Evolutionary conservation across 1,140 invertebrate species (phyloP).

Genomic region (Sycophila sp.): DNA sequence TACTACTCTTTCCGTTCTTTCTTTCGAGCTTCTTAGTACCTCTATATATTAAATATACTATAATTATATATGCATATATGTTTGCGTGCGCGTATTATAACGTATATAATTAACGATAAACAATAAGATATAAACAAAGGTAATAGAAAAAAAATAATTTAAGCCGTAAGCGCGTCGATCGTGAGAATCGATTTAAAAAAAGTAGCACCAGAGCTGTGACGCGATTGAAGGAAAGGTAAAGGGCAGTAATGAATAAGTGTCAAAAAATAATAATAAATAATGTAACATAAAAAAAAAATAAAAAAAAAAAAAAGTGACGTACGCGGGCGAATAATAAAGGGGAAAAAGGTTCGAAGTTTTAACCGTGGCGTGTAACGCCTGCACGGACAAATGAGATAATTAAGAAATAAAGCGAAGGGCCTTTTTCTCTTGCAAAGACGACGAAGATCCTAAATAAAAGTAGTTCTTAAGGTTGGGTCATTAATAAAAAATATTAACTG

Average conservation of each 20-base stretch:
- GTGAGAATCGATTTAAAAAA: constrained; percentile 29
- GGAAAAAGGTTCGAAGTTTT: constrained; percentile 20
- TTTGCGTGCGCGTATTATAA: constrained; percentile 35
- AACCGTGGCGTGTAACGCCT: not conserved
- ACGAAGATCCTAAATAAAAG: constrained; percentile 33
- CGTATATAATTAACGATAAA: constrained; percentile 24
- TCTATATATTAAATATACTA: constrained; percentile 29
- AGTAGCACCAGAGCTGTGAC: constrained; percentile 39
- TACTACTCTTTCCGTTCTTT: constrained; percentile 40
- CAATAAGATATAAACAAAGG: constrained; percentile 31
- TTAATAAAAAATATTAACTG: constrained; percentile 21
- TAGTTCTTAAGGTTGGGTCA: constrained; percentile 30
- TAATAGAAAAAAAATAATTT: constrained; percentile 28
- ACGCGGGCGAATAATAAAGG: not conserved
- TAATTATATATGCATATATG: constrained; percentile 34
- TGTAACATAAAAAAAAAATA: not conserved
- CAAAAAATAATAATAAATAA: constrained; percentile 9
- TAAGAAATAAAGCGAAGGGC: not conserved
- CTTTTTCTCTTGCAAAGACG: constrained; percentile 25
- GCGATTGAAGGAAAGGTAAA: constrained; percentile 37
- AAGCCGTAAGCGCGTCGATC: constrained; percentile 9
- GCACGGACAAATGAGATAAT: not conserved
- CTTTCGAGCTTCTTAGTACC: constrained; percentile 42
- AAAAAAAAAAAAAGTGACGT: not conserved
- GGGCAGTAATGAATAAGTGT: constrained; percentile 37